Evolutionary conservation across 2,113 vertebrate species (phyloP).

Genomic region (Progne subis): DNA sequence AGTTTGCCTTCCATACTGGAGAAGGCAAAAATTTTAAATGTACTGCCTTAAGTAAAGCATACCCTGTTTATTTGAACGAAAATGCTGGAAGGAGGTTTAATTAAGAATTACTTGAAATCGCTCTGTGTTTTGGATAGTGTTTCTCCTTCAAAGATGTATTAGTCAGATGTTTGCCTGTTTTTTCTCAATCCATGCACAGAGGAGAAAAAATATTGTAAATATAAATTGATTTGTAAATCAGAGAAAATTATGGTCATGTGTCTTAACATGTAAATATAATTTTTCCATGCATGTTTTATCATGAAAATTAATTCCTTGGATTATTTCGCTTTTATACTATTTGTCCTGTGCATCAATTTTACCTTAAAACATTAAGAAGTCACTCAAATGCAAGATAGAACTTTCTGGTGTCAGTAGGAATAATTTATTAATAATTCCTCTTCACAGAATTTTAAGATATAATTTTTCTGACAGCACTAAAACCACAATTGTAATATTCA

Average conservation of each 20-base stretch:
- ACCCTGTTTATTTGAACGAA: background rate
- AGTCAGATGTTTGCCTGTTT: background rate
- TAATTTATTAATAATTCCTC: background rate
- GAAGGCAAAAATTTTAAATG: background rate
- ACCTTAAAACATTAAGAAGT: background rate
- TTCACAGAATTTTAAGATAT: background rate
- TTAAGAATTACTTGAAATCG: background rate
- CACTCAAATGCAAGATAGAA: background rate
- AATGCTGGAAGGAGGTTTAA: background rate
- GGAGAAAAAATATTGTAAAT: background rate
- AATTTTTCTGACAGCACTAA: conserved; percentile 20
- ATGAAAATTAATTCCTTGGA: background rate
- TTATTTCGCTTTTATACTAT: background rate
- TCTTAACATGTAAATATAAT: background rate
- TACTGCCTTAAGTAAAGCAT: background rate
- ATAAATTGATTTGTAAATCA: background rate
- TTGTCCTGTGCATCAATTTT: background rate
- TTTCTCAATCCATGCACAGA: background rate
- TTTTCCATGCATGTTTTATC: background rate
- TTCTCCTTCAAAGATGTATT: background rate
- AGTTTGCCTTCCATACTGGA: background rate
- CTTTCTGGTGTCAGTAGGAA: background rate
- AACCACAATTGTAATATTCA: background rate
- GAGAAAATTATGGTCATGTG: background rate
- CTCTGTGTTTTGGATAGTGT: background rate